These are phyloP conservation scores for Apamea epomidion DNA, from an alignment of 2,888 invertebrate species.

Conservation along the genomic window DNA sequence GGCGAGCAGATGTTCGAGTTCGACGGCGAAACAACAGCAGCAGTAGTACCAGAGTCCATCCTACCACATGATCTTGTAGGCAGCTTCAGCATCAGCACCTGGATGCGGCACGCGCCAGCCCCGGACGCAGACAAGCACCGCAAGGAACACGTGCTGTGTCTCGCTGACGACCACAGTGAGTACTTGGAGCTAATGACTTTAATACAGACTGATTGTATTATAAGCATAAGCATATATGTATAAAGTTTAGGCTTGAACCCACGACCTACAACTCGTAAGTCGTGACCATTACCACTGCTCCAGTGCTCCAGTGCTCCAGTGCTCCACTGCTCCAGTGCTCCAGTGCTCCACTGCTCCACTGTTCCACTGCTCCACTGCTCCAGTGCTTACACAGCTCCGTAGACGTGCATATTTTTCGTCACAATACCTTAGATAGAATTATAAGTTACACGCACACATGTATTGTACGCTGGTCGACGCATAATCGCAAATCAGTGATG, in stretches of 20 bases:
- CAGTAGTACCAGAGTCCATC: conserved; percentile 94
- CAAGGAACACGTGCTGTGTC: conserved; percentile 99
- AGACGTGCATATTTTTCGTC: neutral
- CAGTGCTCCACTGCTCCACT: neutral
- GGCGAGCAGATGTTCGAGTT: conserved; percentile 98
- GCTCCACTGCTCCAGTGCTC: neutral
- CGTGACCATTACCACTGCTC: neutral
- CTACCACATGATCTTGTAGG: conserved; percentile 94
- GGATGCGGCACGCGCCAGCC: conserved; percentile 97
- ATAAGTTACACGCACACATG: no score
- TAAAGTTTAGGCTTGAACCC: no score
- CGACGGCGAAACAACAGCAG: conserved; percentile 96
- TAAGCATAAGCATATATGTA: neutral
- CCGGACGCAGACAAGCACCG: conserved; percentile 95
- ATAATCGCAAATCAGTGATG: neutral
- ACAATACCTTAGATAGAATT: neutral
- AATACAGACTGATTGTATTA: neutral
- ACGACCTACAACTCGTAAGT: neutral
- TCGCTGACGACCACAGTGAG: conserved; percentile 99
- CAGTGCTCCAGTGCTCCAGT: neutral
- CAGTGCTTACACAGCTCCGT: neutral
- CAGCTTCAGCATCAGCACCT: conserved; percentile 97
- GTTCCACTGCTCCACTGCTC: neutral
- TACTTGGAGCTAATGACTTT: neutral
- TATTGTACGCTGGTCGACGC: neutral